phyloP scores from a whole-genome alignment of 2,113 vertebrate species.

The Castor canadensis region DNA sequence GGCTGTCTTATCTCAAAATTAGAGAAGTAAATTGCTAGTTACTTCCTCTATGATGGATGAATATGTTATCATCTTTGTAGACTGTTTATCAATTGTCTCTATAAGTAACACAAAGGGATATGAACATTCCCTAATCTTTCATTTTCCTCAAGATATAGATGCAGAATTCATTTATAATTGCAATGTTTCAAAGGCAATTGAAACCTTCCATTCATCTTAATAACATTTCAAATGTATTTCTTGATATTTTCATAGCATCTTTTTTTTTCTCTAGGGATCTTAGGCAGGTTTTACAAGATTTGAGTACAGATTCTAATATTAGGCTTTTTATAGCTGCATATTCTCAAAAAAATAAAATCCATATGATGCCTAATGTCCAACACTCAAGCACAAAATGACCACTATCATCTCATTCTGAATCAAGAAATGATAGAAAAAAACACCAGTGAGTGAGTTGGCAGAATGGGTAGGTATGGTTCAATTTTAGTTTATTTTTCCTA shows the following conservation, averaged over 20 bases:
- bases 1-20: background rate
- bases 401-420: background rate
- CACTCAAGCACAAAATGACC: background rate
- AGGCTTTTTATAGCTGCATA: background rate
- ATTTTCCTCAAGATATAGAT: background rate
- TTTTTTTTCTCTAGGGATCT: background rate
- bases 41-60: conserved; percentile 49
- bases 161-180: conserved; percentile 15
- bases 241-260: background rate
- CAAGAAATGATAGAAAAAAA: background rate
- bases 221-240: background rate
- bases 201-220: background rate
- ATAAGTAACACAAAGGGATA: background rate
- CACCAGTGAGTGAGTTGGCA: background rate
- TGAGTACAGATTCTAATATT: background rate
- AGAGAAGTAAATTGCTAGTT: conserved; percentile 25
- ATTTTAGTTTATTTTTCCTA: background rate
- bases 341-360: background rate
- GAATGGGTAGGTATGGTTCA: background rate
- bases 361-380: background rate
- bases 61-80: conserved; percentile 56
- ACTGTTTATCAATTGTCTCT: conserved; percentile 59
- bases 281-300: background rate
- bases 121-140: background rate
- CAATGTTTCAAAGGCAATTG: background rate